Conservation (phyloP, 2,113 vertebrate genomes). For the Eleginops maclovinus region DNA sequence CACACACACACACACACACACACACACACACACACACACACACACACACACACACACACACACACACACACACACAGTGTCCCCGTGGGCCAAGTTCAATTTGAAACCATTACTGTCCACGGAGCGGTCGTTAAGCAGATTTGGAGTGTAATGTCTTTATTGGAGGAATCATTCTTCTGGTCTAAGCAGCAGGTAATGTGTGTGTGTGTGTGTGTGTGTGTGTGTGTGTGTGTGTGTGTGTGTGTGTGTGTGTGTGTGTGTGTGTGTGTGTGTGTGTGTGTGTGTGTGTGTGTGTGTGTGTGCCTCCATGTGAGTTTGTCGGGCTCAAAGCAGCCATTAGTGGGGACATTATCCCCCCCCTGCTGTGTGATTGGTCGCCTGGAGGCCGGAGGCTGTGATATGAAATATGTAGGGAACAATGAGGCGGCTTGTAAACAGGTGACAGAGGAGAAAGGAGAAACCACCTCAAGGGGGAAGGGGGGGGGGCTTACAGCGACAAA, state of each 20-base stretch:
- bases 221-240: conserved; percentile 40
- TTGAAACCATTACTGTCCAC: conserved; percentile 83
- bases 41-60: conserved; percentile 42
- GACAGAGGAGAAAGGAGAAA: conserved; percentile 55
- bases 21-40: conserved; percentile 21
- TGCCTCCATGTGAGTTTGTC: too few relatives aligned
- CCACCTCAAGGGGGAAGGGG: conserved; percentile 31
- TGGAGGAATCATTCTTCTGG: conserved; percentile 82
- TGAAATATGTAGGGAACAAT: conserved; percentile 82
- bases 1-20: conserved; percentile 21
- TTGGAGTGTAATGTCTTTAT: conserved; percentile 84
- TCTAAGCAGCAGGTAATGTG: conserved; percentile 78
- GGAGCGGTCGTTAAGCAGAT: conserved; percentile 81
- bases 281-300: conserved; percentile 28
- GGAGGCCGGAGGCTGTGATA: conserved; percentile 64
- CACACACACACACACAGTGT: conserved; percentile 36
- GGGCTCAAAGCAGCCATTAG: conserved; percentile 74
- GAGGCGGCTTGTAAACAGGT: conserved; percentile 80
- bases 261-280: conserved; percentile 34
- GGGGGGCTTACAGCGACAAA: conserved; percentile 17
- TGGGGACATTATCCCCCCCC: conserved; percentile 71
- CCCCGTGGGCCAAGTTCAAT: conserved; percentile 80
- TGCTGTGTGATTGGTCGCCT: conserved; percentile 71
- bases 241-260: conserved; percentile 47
- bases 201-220: conserved; percentile 38